Base-by-base conservation (phyloP, 2,113 vertebrate species). In the Sinocyclocheilus anophthalmus region DNA sequence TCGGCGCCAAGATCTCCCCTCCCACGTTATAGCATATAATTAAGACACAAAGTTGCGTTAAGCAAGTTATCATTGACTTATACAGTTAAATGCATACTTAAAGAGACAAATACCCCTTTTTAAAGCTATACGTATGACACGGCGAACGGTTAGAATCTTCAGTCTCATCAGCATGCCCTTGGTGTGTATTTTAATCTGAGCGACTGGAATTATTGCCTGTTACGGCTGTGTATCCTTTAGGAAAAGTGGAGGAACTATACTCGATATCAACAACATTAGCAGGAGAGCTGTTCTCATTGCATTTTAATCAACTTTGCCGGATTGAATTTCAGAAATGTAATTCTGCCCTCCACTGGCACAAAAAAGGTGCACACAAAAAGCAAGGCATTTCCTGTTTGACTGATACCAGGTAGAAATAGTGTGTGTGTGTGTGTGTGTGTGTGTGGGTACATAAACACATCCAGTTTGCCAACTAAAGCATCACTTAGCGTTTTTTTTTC, bases 301-400 rank as follows among this genome's bases (percentile, higher is more conserved):
- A 91, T 92, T 91, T 91, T 92, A 93, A 95, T 93, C 93, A 93
- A 93, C 88, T 86, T 92, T 81, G n/a, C 79, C 57, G 77, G 76
- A 85, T 89, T 89, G 92, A 90, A 91, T 92, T 94, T 95, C 90
- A 94, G 96, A 96, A 96, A 98, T 96, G 96, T 97, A 97, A 97
- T 95, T 96, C 97, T 98, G 97, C 97, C 97, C 96, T 97, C 97
- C 98, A 96, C 97, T 98, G 97, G 97, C 93, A 96, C 95, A 92
- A 94, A 89, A 90, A 92, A 93, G 92, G 88, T 91, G 90, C 85
- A 87, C 86, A 91, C 92, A 90, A 88, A 86, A 88, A 89, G 73
- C 53, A 76, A 84, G 83, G 80, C 85, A 87, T 57, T 81, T 87
- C 82, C 77, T 86, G 70, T 83, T 89, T 59, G 45, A 30, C 70